phyloP scores from a whole-genome alignment of 2,797 vertebrate genomes.

The Acrocephalus scirpaceus region DNA sequence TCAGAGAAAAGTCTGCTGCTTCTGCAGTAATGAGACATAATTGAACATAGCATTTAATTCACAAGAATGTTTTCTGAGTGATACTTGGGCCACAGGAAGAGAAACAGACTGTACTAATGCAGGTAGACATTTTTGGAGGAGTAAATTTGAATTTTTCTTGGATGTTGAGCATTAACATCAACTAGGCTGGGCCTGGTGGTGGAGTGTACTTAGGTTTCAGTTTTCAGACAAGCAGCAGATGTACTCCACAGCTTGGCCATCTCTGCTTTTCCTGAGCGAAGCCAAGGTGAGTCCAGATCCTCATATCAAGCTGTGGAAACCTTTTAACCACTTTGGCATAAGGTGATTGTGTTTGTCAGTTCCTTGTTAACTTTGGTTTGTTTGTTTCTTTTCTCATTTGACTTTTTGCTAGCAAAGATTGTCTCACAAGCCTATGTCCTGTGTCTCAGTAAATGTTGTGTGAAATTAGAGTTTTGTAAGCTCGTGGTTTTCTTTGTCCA shows the following conservation, averaged over 20 bases:
- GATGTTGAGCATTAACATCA: not conserved
- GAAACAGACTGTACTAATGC: not conserved
- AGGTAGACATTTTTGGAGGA: not conserved
- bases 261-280: not conserved
- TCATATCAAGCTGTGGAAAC: not conserved
- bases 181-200: not conserved
- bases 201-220: not conserved
- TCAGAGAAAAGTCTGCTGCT: not conserved
- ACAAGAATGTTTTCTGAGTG: not conserved
- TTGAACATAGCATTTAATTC: not conserved
- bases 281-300: not conserved
- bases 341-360: not conserved
- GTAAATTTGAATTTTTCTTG: not conserved
- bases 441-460: conserved; percentile 4
- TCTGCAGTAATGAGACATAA: not conserved
- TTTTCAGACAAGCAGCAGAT: not conserved
- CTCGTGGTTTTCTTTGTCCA: not conserved
- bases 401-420: not conserved
- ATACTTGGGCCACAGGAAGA: not conserved
- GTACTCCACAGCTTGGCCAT: not conserved
- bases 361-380: not conserved
- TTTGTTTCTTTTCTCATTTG: not conserved
- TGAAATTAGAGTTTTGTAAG: conserved; percentile 1
- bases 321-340: not conserved
- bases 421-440: not conserved